Conservation (phyloP, 2,888 invertebrate species). For the Trichopria drosophilae region DNA sequence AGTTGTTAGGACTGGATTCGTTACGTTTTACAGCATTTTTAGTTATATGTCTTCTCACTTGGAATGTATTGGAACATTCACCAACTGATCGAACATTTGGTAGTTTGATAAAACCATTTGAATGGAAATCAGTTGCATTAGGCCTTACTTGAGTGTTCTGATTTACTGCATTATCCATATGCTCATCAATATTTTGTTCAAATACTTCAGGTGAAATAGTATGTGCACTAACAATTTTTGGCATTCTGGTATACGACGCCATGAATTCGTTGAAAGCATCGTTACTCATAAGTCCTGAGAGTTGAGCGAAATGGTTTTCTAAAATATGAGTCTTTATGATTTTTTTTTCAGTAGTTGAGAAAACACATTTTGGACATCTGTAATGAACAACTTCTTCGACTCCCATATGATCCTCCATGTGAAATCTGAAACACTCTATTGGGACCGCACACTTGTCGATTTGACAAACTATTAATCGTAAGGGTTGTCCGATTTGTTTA, state of each 20-base stretch:
- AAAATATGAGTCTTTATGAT: constrained; percentile 42
- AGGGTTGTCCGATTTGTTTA: constrained; percentile 21
- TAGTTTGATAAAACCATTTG: too few species aligned
- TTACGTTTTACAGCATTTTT: neutral
- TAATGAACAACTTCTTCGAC: constrained; percentile 40
- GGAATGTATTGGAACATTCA: too few species aligned
- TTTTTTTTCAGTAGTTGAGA: constrained; percentile 31
- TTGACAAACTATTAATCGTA: constrained; percentile 35
- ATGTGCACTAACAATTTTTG: constrained; percentile 45
- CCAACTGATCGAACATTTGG: too few species aligned
- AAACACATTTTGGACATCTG: constrained; percentile 46
- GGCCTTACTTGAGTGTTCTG: too few species aligned
- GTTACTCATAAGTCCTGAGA: too few species aligned
- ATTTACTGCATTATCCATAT: too few species aligned
- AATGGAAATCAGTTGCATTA: too few species aligned
- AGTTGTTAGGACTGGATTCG: neutral
- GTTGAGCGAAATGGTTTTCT: constrained; percentile 33
- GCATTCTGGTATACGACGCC: constrained; percentile 28
- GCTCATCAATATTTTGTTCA: too few species aligned
- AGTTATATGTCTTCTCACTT: too few species aligned
- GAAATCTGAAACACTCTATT: constrained; percentile 41
- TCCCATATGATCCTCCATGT: constrained; percentile 42
- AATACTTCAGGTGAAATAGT: constrained; percentile 46
- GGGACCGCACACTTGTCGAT: constrained; percentile 39
- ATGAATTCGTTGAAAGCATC: neutral